Evolutionary conservation across 2,113 vertebrate species (phyloP).

Genomic region (Pituophis catenifer): DNA sequence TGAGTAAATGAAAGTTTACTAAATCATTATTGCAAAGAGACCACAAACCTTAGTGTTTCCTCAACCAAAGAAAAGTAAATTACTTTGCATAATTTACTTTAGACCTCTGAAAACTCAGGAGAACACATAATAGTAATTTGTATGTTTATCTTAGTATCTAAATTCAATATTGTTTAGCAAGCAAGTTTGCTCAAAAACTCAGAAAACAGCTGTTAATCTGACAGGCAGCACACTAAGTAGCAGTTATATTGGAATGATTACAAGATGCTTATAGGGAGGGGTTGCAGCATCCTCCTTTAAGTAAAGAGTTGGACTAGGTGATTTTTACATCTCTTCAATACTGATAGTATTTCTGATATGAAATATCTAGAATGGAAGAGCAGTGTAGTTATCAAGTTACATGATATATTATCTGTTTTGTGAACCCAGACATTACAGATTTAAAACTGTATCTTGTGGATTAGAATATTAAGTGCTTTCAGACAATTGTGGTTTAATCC

Average conservation of each 20-base stretch:
- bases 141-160: neutral
- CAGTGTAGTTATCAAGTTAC: neutral
- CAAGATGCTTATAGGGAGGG: neutral
- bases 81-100: neutral
- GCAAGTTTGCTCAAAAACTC: neutral
- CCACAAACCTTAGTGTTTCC: neutral
- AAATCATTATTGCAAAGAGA: neutral
- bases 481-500: neutral
- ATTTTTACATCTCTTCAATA: neutral
- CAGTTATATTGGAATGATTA: neutral
- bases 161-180: neutral
- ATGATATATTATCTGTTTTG: neutral
- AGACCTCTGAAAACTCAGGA: neutral
- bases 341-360: neutral
- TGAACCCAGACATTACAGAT: neutral
- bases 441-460: neutral
- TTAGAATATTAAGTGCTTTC: neutral
- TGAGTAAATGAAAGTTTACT: neutral
- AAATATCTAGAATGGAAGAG: neutral
- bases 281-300: neutral
- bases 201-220: neutral
- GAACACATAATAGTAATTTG: neutral
- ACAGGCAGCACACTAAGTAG: neutral
- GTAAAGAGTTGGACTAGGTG: neutral
- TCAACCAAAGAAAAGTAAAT: neutral